phyloP scores from a whole-genome alignment of 2,113 vertebrate species.

The Pterocles burchelli region DNA sequence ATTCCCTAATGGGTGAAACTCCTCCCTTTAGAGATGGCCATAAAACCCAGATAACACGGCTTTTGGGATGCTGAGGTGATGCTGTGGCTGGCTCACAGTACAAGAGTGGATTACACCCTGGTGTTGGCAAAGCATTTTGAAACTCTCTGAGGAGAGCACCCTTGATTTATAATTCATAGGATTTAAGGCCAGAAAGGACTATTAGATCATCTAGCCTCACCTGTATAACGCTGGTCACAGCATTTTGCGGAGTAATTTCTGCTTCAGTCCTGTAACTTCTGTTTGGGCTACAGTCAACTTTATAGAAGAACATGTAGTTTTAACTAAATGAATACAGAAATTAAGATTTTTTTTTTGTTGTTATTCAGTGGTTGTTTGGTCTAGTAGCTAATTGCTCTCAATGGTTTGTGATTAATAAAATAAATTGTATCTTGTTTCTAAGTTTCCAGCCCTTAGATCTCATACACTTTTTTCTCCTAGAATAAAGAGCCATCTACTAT shows the following conservation, averaged over 20 bases:
- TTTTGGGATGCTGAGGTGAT: background rate
- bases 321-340: background rate
- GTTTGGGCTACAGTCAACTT: background rate
- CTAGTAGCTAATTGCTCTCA: background rate
- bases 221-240: background rate
- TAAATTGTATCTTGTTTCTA: background rate
- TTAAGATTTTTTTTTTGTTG: background rate
- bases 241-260: background rate
- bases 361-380: background rate
- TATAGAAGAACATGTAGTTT: background rate
- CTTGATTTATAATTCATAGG: background rate
- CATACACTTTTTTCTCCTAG: background rate
- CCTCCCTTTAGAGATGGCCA: background rate
- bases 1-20: background rate
- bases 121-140: background rate
- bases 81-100: background rate
- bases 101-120: background rate
- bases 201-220: conserved; percentile 5
- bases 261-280: background rate
- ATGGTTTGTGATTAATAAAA: background rate
- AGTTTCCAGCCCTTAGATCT: background rate
- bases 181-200: background rate
- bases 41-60: background rate
- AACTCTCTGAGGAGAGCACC: background rate
- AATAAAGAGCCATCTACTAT: background rate